These are phyloP conservation scores for Rhagonycha fulva DNA, from an alignment of 2,888 invertebrate genomes.

Conservation along the genomic window DNA sequence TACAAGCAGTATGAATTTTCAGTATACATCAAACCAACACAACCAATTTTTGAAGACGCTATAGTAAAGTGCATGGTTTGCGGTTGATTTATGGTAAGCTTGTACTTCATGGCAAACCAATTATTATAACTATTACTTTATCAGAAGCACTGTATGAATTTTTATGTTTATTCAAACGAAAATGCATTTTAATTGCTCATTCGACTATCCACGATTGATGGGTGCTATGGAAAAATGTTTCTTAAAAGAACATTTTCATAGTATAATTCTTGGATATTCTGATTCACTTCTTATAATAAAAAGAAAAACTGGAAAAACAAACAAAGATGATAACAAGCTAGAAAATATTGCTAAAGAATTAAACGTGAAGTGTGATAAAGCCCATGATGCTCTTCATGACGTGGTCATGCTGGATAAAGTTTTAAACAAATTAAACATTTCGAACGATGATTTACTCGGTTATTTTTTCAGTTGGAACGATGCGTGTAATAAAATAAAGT, in stretches of 20 bases:
- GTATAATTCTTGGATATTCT: not conserved
- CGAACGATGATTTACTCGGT: too few species aligned
- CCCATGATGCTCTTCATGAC: too few species aligned
- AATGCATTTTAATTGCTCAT: conserved; percentile 29
- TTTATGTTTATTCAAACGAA: conserved; percentile 15
- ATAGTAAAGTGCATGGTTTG: conserved; percentile 24
- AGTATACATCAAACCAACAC: conserved; percentile 27
- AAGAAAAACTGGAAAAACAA: not conserved
- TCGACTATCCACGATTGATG: conserved; percentile 28
- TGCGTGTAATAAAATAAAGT: too few species aligned
- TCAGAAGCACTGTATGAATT: conserved; percentile 5
- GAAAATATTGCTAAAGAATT: not conserved
- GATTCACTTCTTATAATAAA: conserved; percentile 6
- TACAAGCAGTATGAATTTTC: conserved; percentile 21
- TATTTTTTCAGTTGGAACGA: too few species aligned
- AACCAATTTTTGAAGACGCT: conserved; percentile 25
- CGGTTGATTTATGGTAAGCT: conserved; percentile 13
- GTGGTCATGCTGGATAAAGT: too few species aligned
- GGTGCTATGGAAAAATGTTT: conserved; percentile 24
- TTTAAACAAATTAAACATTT: too few species aligned
- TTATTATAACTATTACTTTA: not conserved
- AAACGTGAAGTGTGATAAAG: too few species aligned
- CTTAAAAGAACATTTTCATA: conserved; percentile 23
- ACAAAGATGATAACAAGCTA: not conserved
- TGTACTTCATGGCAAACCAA: conserved; percentile 8